Evolutionary conservation across 2,888 invertebrate species (phyloP).

Genomic region (Leucophenga maculata): DNA sequence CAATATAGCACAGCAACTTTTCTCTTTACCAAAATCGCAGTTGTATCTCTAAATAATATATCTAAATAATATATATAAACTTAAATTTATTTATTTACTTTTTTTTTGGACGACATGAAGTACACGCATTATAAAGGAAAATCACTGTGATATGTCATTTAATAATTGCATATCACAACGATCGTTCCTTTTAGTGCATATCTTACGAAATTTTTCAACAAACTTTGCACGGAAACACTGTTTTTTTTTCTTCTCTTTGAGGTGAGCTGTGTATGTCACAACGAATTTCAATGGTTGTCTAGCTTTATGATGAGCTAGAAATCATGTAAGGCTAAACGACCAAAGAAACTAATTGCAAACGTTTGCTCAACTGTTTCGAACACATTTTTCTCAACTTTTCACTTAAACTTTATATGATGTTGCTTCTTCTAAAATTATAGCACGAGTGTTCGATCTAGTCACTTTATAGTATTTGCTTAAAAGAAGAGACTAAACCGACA

Average conservation of each 20-base stretch:
- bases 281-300: slow-evolving; percentile 72
- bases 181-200: slow-evolving; percentile 70
- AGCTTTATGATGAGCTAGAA: slow-evolving; percentile 68
- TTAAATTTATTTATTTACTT: not conserved
- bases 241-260: slow-evolving; percentile 7
- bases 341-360: slow-evolving; percentile 69
- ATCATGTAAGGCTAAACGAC: slow-evolving; percentile 69
- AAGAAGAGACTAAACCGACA: slow-evolving; percentile 71
- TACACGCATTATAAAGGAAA: slow-evolving; percentile 70
- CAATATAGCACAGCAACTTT: slow-evolving; percentile 61
- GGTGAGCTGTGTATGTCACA: slow-evolving; percentile 55
- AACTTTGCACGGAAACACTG: too few relatives aligned
- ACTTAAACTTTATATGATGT: slow-evolving; percentile 30
- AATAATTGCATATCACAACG: slow-evolving; percentile 68
- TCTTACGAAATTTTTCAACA: slow-evolving; percentile 26
- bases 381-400: not conserved
- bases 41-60: too few relatives aligned
- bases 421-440: slow-evolving; percentile 71
- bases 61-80: not conserved
- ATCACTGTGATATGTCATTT: slow-evolving; percentile 71
- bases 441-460: slow-evolving; percentile 73
- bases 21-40: slow-evolving; percentile 60
- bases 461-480: slow-evolving; percentile 50
- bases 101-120: slow-evolving; percentile 34
- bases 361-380: not conserved